Conservation (phyloP, 2,797 vertebrate genomes). For the Microhierax caerulescens region DNA sequence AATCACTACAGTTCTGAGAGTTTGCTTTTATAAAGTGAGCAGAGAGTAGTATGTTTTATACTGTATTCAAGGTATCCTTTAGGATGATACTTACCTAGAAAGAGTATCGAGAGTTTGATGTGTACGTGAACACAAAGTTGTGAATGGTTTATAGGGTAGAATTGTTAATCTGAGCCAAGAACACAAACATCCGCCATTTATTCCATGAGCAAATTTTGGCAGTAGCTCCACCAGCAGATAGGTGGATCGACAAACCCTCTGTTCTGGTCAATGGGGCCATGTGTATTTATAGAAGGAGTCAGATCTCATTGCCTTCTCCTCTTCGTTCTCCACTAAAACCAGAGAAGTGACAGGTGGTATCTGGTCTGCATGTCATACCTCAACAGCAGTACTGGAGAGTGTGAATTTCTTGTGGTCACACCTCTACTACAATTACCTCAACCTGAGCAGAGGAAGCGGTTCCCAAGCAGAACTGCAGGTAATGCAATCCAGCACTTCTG, state of each 20-base stretch:
- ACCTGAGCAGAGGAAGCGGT: not conserved
- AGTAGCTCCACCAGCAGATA: not conserved
- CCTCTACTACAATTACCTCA: not conserved
- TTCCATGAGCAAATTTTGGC: not conserved
- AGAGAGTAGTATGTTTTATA: not conserved
- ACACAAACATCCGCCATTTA: not conserved
- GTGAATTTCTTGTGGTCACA: not conserved
- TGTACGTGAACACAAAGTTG: not conserved
- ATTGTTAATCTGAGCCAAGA: not conserved
- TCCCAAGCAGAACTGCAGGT: not conserved
- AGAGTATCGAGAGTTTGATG: not conserved
- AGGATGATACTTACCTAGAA: not conserved
- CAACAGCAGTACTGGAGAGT: not conserved
- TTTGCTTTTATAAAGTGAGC: not conserved
- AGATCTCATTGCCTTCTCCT: not conserved
- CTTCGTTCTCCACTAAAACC: not conserved
- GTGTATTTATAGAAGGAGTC: not conserved
- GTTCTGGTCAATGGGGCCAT: rapidly evolving
- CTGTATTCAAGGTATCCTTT: not conserved
- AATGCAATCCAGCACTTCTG: not conserved
- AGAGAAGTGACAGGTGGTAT: not conserved
- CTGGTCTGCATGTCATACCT: not conserved
- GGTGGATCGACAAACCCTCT: not conserved
- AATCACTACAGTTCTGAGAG: not conserved
- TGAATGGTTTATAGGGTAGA: not conserved